Evolutionary conservation across 2,797 vertebrate species (phyloP), one percentile per base, ranked within the genome.

Genomic region (Orestias chungarensis): DNA sequence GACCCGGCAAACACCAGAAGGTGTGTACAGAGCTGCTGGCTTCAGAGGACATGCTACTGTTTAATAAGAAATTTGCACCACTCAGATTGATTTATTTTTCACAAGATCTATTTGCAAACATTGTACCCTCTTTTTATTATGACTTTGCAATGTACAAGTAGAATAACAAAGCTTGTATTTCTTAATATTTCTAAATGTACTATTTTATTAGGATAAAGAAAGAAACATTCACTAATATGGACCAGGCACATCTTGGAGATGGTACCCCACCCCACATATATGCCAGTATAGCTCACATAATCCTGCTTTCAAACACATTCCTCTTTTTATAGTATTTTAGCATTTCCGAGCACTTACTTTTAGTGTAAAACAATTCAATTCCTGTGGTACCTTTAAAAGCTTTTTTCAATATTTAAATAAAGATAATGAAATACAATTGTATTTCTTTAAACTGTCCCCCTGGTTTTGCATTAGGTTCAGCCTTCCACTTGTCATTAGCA

Each of bases 1-100:
- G 88, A 73, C 71, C 61, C 66, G 71, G 87, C 87, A 73, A 62
- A 88, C 65, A 81, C 78, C 83, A 87, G 81, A 81, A 86, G 89
- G 89, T 74, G 78, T 62, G 80, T 83, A 74, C 78, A 86, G 84
- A 89, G 75, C 68, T 59, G 50, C 82, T 80, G 81, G 75, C 82
- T 67, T 80, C 47, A 38, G n/a, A 64, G 18, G 50, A 79, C 64
- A 64, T 31, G 64, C 55, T 18, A 43, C 38, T 49, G 2, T 59
- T 75, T 66, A 71, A 50, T 61, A 79, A 76, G 55, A 80, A 78
- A 52, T 64, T 40, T 64, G 59, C 35, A 17, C 14, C 38, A 64
- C 3, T 6, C n/a, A 64, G 14, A 42, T 62, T 38, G 25, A 12
- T 64, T 64, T 86, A 81, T 83, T 59, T 71, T 23, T 15, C 18